Conservation (phyloP, 2,888 invertebrate species). For the Hyles lineata region DNA sequence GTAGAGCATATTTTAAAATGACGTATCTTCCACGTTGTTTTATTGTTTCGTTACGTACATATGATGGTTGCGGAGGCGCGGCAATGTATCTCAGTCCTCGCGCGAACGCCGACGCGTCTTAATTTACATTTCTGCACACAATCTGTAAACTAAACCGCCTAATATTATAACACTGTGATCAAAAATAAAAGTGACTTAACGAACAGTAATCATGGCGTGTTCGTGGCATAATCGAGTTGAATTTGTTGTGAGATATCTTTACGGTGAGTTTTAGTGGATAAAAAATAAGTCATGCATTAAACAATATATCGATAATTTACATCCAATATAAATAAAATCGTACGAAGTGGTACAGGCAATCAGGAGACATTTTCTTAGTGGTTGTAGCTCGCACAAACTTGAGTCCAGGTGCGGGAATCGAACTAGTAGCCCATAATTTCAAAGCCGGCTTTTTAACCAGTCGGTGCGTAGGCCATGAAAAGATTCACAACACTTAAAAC, state of each 20-base stretch:
- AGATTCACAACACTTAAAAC: too few species aligned
- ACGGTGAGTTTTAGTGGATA: slow-evolving; percentile 86
- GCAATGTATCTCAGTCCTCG: slow-evolving; percentile 49
- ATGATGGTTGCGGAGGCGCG: slow-evolving; percentile 1
- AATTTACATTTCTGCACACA: neutral
- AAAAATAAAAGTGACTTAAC: slow-evolving; percentile 19
- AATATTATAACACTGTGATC: slow-evolving; percentile 10
- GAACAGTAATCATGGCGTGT: slow-evolving; percentile 86
- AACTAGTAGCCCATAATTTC: too few species aligned
- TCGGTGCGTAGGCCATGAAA: too few species aligned
- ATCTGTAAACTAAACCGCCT: neutral
- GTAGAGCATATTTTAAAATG: neutral
- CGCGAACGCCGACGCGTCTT: slow-evolving; percentile 60
- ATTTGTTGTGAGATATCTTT: slow-evolving; percentile 92
- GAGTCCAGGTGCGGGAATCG: too few species aligned
- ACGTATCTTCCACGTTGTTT: slow-evolving; percentile 13
- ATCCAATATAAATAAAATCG: too few species aligned
- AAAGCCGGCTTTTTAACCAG: too few species aligned
- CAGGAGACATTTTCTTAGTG: too few species aligned
- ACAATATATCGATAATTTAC: too few species aligned
- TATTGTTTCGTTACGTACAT: slow-evolving; percentile 14
- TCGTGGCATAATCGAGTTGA: slow-evolving; percentile 93
- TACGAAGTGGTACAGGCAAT: too few species aligned
- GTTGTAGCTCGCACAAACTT: too few species aligned
- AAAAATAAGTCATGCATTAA: neutral